A percentile compares a stretch with the other conserved stretches of the same genome.
phyloP scores from a whole-genome alignment of 2,888 invertebrate genomes.

The Agelastica alni region DNA sequence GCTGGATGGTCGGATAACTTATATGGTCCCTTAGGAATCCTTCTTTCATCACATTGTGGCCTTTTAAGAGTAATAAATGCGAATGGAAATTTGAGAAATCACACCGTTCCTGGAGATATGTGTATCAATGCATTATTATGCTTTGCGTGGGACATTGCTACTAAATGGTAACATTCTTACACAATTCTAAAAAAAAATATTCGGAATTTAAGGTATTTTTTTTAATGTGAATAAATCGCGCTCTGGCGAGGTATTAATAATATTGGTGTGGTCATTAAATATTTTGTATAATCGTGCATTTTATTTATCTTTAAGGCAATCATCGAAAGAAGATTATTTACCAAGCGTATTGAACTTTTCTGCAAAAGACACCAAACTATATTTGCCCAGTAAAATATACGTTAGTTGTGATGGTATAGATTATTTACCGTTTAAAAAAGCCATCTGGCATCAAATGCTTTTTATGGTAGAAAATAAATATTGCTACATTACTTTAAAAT shows the following conservation, averaged over 20 bases:
- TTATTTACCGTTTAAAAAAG: conserved; percentile 37
- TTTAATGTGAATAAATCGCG: too few species aligned
- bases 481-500: conserved; percentile 27
- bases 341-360: conserved; percentile 40
- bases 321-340: conserved; percentile 14
- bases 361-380: conserved; percentile 35
- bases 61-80: conserved; percentile 55
- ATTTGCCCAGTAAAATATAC: conserved; percentile 36
- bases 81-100: conserved; percentile 43
- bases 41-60: conserved; percentile 61
- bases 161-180: conserved; percentile 41
- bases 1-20: conserved; percentile 70
- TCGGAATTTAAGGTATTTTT: too few species aligned
- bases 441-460: conserved; percentile 41
- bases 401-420: conserved; percentile 27
- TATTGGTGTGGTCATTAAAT: background rate
- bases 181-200: too few species aligned
- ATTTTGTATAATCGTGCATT: background rate
- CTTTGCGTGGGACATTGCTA: conserved; percentile 49
- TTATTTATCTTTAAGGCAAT: conserved; percentile 27
- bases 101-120: conserved; percentile 54
- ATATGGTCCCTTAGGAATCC: conserved; percentile 59
- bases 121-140: conserved; percentile 54
- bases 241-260: too few species aligned
- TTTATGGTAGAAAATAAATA: conserved; percentile 33